Percentiles rank a stretch among this genome's conserved stretches.
Evolutionary conservation across 2,113 vertebrate species (phyloP).

Genomic region (Spea bombifrons): DNA sequence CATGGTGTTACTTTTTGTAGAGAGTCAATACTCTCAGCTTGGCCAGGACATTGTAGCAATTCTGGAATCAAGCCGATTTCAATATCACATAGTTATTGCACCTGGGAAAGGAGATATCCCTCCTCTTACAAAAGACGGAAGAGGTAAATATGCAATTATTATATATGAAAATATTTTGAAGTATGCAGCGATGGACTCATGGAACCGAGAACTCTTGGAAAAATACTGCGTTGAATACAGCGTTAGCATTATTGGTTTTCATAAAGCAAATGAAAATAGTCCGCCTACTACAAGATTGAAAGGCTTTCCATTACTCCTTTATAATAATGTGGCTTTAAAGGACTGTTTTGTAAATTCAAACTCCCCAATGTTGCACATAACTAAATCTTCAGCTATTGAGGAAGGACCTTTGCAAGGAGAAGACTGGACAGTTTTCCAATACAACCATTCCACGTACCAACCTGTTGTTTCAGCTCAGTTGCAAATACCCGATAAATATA

Average conservation of each 20-base stretch:
- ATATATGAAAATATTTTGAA: conserved; percentile 95
- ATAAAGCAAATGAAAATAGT: conserved; percentile 91
- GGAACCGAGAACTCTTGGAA: conserved; percentile 92
- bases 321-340: conserved; percentile 83
- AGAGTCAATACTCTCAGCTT: conserved; percentile 95
- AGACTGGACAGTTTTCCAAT: conserved; percentile 92
- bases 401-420: conserved; percentile 83
- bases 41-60: conserved; percentile 94
- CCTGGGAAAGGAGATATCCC: conserved; percentile 93
- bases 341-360: conserved; percentile 83
- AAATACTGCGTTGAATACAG: conserved; percentile 95
- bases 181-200: conserved; percentile 87
- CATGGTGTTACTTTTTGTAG: conserved; percentile 85
- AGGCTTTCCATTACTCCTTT: conserved; percentile 80
- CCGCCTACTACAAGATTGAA: conserved; percentile 74
- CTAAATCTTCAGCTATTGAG: conserved; percentile 76
- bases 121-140: conserved; percentile 83
- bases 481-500: conserved; percentile 65
- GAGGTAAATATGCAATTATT: conserved; percentile 83
- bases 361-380: conserved; percentile 86
- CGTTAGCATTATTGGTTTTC: conserved; percentile 93
- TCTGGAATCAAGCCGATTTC: conserved; percentile 89
- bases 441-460: conserved; percentile 92
- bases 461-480: conserved; percentile 80
- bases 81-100: conserved; percentile 88